Conservation (phyloP, 2,113 vertebrate genomes). For the Hippocampus comes region DNA sequence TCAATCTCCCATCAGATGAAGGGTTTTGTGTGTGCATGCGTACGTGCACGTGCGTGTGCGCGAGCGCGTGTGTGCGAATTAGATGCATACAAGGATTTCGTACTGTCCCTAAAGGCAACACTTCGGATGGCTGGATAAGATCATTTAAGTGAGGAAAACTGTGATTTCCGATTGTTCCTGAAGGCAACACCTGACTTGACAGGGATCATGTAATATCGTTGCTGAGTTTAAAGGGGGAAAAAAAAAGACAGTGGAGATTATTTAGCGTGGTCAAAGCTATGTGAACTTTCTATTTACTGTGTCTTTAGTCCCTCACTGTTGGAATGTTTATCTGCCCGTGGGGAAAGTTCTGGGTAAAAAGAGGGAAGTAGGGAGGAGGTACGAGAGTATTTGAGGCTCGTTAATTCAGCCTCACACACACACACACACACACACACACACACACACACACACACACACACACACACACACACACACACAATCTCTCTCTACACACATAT, state of each 20-base stretch:
- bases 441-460: no score
- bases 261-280: background rate
- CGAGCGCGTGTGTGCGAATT: background rate
- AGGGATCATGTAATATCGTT: background rate
- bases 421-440: no score
- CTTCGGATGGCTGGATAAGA: background rate
- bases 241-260: background rate
- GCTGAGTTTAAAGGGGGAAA: background rate
- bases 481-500: no score
- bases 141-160: background rate
- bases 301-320: background rate
- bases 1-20: slow-evolving; percentile 54
- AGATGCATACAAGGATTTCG: background rate
- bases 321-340: background rate
- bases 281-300: background rate
- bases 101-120: background rate
- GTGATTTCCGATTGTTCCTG: background rate
- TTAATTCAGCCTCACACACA: background rate
- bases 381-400: background rate
- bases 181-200: background rate
- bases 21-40: slow-evolving; percentile 4
- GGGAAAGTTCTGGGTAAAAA: background rate
- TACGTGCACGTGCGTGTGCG: slow-evolving; percentile 14
- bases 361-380: no score
- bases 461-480: background rate